phyloP scores from a whole-genome alignment of 2,797 vertebrate species.

The Propithecus perrieri region DNA sequence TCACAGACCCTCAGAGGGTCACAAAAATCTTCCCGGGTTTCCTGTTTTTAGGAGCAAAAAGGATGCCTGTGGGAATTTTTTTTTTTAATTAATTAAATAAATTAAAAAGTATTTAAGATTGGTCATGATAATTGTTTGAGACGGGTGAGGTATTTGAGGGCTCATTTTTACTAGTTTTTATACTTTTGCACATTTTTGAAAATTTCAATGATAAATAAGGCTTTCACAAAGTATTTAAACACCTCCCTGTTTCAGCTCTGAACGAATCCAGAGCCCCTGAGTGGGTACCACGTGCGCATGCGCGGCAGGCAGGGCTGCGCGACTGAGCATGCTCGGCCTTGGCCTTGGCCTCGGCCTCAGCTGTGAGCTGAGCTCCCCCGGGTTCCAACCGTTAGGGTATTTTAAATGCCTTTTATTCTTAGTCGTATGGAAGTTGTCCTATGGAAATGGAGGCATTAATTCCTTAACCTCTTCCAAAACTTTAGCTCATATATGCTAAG shows the following conservation, averaged over 20 bases:
- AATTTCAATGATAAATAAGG: background rate
- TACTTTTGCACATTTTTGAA: background rate
- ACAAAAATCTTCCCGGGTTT: background rate
- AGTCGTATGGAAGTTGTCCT: background rate
- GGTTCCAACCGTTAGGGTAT: accelerated
- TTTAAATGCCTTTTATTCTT: background rate
- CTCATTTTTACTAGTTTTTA: background rate
- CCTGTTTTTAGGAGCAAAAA: slow-evolving; percentile 33
- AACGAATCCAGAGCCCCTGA: accelerated
- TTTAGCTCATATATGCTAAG: background rate
- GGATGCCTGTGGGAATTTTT: background rate
- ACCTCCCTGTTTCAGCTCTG: background rate
- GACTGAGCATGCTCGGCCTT: background rate
- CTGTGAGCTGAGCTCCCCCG: background rate
- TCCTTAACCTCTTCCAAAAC: background rate
- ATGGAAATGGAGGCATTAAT: background rate
- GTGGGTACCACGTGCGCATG: too few relatives aligned
- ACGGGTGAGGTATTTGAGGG: background rate
- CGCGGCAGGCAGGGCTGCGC: accelerated
- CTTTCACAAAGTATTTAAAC: background rate
- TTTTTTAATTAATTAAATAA: background rate
- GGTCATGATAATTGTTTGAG: background rate
- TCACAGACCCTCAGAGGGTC: slow-evolving; percentile 53
- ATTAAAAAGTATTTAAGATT: background rate
- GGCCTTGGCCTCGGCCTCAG: accelerated